Evolutionary conservation across 1,140 invertebrate genomes (phyloP).

Genomic region (Aphidius gifuensis): DNA sequence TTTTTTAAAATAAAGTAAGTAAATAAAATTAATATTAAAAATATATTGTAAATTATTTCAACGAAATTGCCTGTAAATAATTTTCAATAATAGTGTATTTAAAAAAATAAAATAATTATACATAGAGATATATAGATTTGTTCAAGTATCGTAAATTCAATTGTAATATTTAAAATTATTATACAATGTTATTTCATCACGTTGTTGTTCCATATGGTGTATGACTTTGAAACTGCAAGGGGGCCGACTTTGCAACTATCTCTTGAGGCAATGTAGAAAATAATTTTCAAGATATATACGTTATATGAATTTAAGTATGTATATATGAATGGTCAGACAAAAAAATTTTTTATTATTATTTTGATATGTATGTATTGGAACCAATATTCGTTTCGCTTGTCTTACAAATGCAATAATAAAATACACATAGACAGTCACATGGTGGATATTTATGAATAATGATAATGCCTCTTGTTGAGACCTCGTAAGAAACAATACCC

Average conservation of each 20-base stretch:
- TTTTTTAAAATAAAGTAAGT: no score
- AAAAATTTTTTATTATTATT: not conserved
- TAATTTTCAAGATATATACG: constrained; percentile 13
- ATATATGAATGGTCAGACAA: not conserved
- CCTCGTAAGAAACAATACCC: constrained; percentile 29
- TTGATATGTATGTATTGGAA: not conserved
- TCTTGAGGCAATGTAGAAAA: constrained; percentile 12
- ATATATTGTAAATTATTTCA: not conserved
- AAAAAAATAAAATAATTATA: constrained; percentile 4
- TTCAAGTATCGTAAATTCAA: constrained; percentile 19
- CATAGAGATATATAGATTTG: constrained; percentile 18
- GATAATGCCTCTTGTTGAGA: constrained; percentile 29
- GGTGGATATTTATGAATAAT: constrained; percentile 30
- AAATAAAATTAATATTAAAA: not conserved
- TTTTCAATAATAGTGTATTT: constrained; percentile 7
- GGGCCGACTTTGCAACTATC: constrained; percentile 8
- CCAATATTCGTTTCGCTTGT: constrained; percentile 24
- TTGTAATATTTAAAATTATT: constrained; percentile 23
- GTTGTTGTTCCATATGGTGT: constrained; percentile 16
- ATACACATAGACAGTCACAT: constrained; percentile 11
- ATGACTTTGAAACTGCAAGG: not conserved
- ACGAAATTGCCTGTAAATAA: constrained; percentile 15
- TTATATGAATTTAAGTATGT: constrained; percentile 4
- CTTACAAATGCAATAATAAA: not conserved
- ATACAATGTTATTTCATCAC: constrained; percentile 25